Evolutionary conservation across 2,797 vertebrate species (phyloP), one percentile per base, ranked within the genome.

Genomic region (Hydrocynus forskahlii): DNA sequence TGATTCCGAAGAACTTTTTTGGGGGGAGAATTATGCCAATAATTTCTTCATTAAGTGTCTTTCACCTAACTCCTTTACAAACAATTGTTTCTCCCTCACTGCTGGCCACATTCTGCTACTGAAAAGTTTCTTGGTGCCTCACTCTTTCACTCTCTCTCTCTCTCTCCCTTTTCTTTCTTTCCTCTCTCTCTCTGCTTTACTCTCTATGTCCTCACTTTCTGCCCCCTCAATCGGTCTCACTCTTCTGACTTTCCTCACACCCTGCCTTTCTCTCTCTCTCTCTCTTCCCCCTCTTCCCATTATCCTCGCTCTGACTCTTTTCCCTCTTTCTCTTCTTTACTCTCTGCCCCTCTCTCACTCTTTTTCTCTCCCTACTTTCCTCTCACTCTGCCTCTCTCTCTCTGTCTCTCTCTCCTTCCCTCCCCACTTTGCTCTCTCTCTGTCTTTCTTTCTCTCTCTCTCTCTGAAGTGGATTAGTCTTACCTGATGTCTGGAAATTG

Each of bases 401-500:
- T 35, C 35, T 29, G 29, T 29, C 29, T 4, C 35, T 35, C 43
- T 76, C 50, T 52, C 35, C 29, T 35, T 35, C 35, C 4, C 35
- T 5, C 4, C 35, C 35, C 35, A 4, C 35, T 35, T 35, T 35
- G 2, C 35, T 13, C 68, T 13, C 68, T 35, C 35, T 67, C 17
- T 14, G 8, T 64, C 14, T 0, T 25, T 0, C 2, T 21, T 52
- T 9, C 45, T 35, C 35, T 54, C 52, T 19, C 23, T 50, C 63
- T 21, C 19, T 71, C 19, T 66, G 63, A 40, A 63, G 60, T 35
- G 60, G 60, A 5, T 63, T 38, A 64, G 63, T 17, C 35, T 66
- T 35, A 66, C 63, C 19, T 93, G 96, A 21, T 93, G 91, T 75
- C 95, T 94, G 86, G 54, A 91, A 74, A 99, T 89, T 7, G 95